Evolutionary conservation across 2,113 vertebrate genomes (phyloP), one percentile per base, ranked within the genome.

Genomic region (Gila orcuttii): DNA sequence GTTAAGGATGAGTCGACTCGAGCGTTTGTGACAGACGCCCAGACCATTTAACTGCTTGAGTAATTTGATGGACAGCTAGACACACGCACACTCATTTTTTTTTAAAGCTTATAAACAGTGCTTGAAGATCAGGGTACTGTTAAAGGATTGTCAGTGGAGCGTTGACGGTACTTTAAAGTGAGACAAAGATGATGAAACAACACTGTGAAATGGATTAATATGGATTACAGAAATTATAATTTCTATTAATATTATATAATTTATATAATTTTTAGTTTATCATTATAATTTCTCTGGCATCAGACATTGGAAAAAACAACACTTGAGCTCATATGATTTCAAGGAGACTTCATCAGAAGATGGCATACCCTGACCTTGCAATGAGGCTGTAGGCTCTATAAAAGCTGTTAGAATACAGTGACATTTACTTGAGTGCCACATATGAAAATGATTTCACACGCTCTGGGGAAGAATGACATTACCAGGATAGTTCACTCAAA

Each of bases 1-100:
- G 68, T 82, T 85, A 52, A 62, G 77, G 31, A 77, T 23, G 85
- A 85, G 39, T 57, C 39, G 60, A 77, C 60, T 57, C 36, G 25
- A 89, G 17, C 28, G 50, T 64, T 86, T 80, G 31, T 88, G 87
- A 86, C 87, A 84, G 85, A 60, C 57, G 76, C 85, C 28, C 12
- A 88, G 33, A 62, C 64, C 12, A 68, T 52, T 84, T 62, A 84
- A 86, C 74, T 75, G 74, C 55, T 64, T 23, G 8, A 79, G n/a
- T 62, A 39, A 64, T 82, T 55, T 86, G 78, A 86, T 81, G 77
- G 82, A 84, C 69, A 76, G 33, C 60, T 17, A 76, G 13, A 64
- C 21, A 52, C 64, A 55, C 33, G 80, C 57, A 8, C 25, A 60
- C 12, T 21, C 4, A 8, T 57, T 57, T 28, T 50, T 77, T 77